These are phyloP conservation scores for Taeniopygia guttata DNA, from an alignment of 2,797 vertebrate genomes.

Conservation along the genomic window DNA sequence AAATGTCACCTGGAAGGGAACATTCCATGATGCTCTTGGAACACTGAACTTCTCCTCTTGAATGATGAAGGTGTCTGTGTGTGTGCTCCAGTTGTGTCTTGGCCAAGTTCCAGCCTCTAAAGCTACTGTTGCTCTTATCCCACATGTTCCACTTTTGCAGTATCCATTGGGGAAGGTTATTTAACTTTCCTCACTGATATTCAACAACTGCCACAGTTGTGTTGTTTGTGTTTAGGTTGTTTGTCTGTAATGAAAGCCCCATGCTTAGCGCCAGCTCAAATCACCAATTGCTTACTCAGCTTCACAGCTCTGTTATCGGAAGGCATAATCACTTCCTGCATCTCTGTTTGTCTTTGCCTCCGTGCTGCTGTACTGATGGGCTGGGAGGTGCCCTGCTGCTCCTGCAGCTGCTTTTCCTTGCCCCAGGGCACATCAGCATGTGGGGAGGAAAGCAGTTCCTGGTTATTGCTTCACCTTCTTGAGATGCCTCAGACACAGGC, in stretches of 20 bases:
- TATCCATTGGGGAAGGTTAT: background rate
- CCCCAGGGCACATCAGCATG: background rate
- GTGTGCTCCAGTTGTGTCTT: background rate
- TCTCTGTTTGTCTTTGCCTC: slow-evolving; percentile 13
- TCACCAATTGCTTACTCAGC: slow-evolving; percentile 18
- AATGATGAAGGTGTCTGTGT: background rate
- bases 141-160: background rate
- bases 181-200: background rate
- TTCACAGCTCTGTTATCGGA: slow-evolving; percentile 3
- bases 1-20: background rate
- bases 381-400: background rate
- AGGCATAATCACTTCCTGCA: slow-evolving; percentile 22
- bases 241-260: background rate
- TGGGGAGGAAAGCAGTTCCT: background rate
- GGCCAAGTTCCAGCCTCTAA: background rate
- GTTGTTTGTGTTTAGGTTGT: background rate
- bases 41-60: background rate
- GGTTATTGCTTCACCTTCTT: background rate
- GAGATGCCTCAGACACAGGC: background rate
- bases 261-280: background rate
- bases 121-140: background rate
- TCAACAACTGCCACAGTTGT: background rate
- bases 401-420: slow-evolving; percentile 32
- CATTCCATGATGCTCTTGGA: background rate
- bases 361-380: background rate